These are phyloP conservation scores for Drosophila trichaetosa DNA, from an alignment of 2,888 invertebrate species.

Conservation along the genomic window DNA sequence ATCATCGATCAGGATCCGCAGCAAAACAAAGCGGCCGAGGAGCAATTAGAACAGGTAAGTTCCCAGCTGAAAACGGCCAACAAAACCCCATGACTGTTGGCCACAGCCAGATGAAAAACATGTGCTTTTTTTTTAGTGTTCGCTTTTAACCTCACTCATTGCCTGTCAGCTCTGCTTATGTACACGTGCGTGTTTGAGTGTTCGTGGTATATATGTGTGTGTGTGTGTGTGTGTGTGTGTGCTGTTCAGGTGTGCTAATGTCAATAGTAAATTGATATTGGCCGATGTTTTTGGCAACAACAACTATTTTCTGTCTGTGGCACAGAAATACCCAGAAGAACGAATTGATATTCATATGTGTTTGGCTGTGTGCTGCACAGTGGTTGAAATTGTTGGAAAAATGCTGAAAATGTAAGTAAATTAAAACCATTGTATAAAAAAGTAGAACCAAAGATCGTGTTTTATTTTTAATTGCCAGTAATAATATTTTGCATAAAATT, in stretches of 20 bases:
- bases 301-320: slow-evolving; percentile 9
- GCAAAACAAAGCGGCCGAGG: slow-evolving; percentile 95
- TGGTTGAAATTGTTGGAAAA: slow-evolving; percentile 4
- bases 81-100: slow-evolving; percentile 31
- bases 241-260: slow-evolving; percentile 25
- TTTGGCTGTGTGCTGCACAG: slow-evolving; percentile 20
- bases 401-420: neutral
- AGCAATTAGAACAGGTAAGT: slow-evolving; percentile 93
- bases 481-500: slow-evolving; percentile 13
- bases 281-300: slow-evolving; percentile 9
- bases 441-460: neutral
- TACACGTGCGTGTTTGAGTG: slow-evolving; percentile 5
- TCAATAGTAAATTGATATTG: slow-evolving; percentile 42
- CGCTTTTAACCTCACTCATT: slow-evolving; percentile 77
- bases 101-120: slow-evolving; percentile 66
- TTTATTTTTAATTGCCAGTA: slow-evolving; percentile 17
- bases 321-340: neutral
- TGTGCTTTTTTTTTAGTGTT: slow-evolving; percentile 82
- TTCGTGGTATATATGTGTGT: slow-evolving; percentile 7
- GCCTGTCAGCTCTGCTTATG: slow-evolving; percentile 20
- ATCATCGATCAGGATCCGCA: slow-evolving; percentile 94
- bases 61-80: neutral
- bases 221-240: slow-evolving; percentile 13
- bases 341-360: slow-evolving; percentile 5
- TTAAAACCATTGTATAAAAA: neutral